Evolutionary conservation across 2,888 invertebrate genomes (phyloP), one percentile per base, ranked within the genome.

Genomic region (Hedychridium roseum): DNA sequence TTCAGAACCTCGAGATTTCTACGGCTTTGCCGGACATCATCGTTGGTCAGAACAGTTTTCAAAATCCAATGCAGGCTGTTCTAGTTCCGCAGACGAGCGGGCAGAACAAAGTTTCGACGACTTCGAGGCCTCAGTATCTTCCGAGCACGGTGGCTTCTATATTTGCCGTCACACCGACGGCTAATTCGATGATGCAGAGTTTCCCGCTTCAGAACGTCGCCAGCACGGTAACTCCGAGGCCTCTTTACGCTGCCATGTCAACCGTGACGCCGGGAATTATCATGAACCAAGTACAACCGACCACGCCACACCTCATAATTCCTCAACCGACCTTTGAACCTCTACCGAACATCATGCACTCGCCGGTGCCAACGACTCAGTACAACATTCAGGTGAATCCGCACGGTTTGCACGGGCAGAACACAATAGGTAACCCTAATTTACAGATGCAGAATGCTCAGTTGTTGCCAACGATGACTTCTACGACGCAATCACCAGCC

Each of bases 21-120:
- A 67, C 67, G 1, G 28, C 69, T 0, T 44, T 68, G 5, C 68
- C 77, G 0, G 78, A 79, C 7, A 54, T 78, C 2, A 71, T 79
- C 11, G 68, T 77, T 1, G 78, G 77, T 2, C 76, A 76, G 42
- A 76, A 62, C 21, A 60, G 62, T 2, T 71, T 66, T 14, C 70
- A 71, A 3, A 74, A 61, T 52, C 68, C 75, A 0, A 54, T 72
- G 2, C 72, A 70, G 14, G 56, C 75, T 1, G 44, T 72, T 2
- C 15, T 73, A 0, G 3, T 68, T 2, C 63, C 75, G 0, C 70
- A 68, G 5, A 31, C 60, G 18, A 60, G 51, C 34, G 45, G 38
- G 0, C 60, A 63, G 2, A 53, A 57, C 2, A 72, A 69, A 31
- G 57, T 57, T 14, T 3, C 49, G 1, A 32, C 61, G 12, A 68